Conservation (phyloP, 2,888 invertebrate genomes). For the Drosophila dives region DNA sequence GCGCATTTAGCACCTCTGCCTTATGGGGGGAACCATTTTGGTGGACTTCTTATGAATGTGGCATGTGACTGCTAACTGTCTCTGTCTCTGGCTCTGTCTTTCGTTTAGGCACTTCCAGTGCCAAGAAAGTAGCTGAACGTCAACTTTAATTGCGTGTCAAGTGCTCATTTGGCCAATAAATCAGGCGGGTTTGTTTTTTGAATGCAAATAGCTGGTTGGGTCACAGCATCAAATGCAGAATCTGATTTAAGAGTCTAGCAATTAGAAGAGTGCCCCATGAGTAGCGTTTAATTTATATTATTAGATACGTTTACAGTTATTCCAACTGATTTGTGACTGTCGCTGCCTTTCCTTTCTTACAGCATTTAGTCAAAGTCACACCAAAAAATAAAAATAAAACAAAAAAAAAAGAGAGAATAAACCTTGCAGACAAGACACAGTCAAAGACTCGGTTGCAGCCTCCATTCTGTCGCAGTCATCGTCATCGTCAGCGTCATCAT, state of each 20-base stretch:
- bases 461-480: conserved; percentile 21
- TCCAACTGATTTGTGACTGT: conserved; percentile 71
- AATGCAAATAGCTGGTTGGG: conserved; percentile 49
- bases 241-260: conserved; percentile 42
- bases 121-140: conserved; percentile 10
- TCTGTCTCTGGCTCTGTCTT: not conserved
- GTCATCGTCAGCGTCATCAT: conserved; percentile 61
- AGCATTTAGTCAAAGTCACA: conserved; percentile 76
- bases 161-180: conserved; percentile 59
- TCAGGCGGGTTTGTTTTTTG: conserved; percentile 40
- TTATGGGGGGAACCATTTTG: conserved; percentile 1
- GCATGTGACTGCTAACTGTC: not conserved
- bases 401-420: not conserved
- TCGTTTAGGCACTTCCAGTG: not conserved
- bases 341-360: conserved; percentile 66
- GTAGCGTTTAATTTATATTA: conserved; percentile 68
- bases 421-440: conserved; percentile 22
- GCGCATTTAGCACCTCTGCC: conserved; percentile 59
- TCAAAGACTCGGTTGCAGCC: conserved; percentile 16
- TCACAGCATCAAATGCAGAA: conserved; percentile 8
- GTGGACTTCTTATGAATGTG: conserved; percentile 27
- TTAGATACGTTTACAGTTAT: conserved; percentile 73
- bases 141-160: conserved; percentile 62
- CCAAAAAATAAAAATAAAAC: conserved; percentile 26
- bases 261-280: conserved; percentile 66